A percentile compares a stretch with the other conserved stretches of the same genome.
phyloP scores from a whole-genome alignment of 2,113 vertebrate genomes.

The Chaetodon auriga region DNA sequence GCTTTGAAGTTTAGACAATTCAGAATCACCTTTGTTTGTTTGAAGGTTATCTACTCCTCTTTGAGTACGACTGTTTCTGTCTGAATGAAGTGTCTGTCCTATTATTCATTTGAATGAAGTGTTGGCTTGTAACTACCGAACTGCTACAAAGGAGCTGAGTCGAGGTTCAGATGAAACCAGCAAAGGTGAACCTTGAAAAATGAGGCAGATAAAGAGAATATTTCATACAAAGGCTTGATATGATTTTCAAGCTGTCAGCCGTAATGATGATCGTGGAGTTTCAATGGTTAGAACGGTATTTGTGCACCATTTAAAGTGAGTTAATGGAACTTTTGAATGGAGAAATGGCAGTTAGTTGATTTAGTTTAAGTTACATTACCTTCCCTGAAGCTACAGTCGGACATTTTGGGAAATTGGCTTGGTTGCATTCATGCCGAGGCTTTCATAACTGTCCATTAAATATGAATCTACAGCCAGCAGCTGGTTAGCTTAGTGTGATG shows the following conservation, averaged over 20 bases:
- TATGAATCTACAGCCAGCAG: too few species aligned
- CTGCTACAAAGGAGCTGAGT: conserved; percentile 26
- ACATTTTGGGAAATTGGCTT: too few species aligned
- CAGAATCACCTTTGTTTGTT: conserved; percentile 31
- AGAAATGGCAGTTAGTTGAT: neutral
- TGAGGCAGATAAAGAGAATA: conserved; percentile 24
- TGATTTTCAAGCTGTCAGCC: neutral
- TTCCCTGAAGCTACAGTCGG: too few species aligned
- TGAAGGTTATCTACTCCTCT: conserved; percentile 59
- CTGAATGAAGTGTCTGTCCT: neutral
- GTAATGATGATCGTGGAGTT: neutral
- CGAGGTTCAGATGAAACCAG: conserved; percentile 39
- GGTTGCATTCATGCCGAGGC: too few species aligned
- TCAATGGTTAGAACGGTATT: neutral
- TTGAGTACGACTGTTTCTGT: neutral
- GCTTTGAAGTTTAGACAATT: conserved; percentile 50
- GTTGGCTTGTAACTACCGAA: conserved; percentile 16
- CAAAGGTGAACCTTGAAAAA: conserved; percentile 40
- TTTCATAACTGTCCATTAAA: too few species aligned
- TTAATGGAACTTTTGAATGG: neutral
- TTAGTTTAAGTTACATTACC: neutral
- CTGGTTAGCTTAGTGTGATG: too few species aligned
- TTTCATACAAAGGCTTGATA: conserved; percentile 10
- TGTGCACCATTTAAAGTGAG: neutral
- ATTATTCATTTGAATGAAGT: conserved; percentile 21